phyloP scores from a whole-genome alignment of 2,113 vertebrate species.

The Chaenogobius annularis region DNA sequence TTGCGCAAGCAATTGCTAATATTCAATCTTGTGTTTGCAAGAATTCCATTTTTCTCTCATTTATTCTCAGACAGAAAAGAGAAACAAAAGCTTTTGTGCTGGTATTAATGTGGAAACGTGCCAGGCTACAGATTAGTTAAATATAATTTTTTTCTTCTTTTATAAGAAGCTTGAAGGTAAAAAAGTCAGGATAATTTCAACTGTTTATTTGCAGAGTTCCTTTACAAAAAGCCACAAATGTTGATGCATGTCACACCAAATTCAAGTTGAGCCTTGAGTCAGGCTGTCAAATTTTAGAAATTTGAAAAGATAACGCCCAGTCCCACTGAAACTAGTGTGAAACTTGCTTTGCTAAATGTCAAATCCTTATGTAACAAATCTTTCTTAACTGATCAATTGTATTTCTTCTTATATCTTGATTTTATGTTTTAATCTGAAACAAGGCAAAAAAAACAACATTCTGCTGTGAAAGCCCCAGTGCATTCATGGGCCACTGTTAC shows the following conservation, averaged over 20 bases:
- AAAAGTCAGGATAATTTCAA: not conserved
- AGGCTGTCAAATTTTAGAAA: too few relatives aligned
- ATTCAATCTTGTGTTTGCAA: slow-evolving; percentile 5
- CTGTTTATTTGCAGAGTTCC: not conserved
- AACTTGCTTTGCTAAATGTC: too few relatives aligned
- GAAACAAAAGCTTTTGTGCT: slow-evolving; percentile 12
- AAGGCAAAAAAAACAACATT: too few relatives aligned
- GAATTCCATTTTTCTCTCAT: not conserved
- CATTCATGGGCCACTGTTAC: too few relatives aligned
- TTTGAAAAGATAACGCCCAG: too few relatives aligned
- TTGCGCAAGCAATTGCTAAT: not conserved
- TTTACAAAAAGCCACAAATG: not conserved
- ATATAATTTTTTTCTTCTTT: slow-evolving; percentile 16
- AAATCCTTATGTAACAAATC: too few relatives aligned
- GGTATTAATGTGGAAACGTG: slow-evolving; percentile 48
- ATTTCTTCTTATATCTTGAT: too few relatives aligned
- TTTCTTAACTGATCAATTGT: too few relatives aligned
- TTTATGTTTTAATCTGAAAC: too few relatives aligned
- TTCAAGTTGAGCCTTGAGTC: too few relatives aligned
- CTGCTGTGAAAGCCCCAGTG: too few relatives aligned
- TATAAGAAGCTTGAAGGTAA: slow-evolving; percentile 20
- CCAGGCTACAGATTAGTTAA: slow-evolving; percentile 25
- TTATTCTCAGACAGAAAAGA: not conserved
- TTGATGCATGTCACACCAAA: not conserved
- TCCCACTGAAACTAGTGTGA: too few relatives aligned